phyloP scores from a whole-genome alignment of 2,797 vertebrate species.

The Helarctos malayanus region DNA sequence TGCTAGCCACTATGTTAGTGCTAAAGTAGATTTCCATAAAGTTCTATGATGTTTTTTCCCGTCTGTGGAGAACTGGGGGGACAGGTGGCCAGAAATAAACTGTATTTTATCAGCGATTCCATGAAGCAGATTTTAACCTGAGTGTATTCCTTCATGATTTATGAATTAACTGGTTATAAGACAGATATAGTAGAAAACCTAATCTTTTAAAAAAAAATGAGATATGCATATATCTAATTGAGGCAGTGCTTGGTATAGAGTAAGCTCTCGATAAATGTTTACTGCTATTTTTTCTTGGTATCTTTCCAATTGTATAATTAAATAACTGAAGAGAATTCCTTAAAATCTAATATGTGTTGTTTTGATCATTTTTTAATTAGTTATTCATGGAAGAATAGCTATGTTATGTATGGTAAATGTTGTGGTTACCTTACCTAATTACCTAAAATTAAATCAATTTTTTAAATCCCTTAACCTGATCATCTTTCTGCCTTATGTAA shows the following conservation, averaged over 20 bases:
- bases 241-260: neutral
- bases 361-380: constrained; percentile 16
- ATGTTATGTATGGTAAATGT: neutral
- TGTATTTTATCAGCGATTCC: neutral
- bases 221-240: neutral
- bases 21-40: constrained; percentile 36
- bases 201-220: neutral
- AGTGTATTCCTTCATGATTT: neutral
- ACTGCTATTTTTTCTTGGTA: neutral
- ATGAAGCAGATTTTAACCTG: neutral
- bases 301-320: neutral
- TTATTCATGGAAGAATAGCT: constrained; percentile 47
- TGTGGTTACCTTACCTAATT: neutral
- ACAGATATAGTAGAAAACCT: neutral
- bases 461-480: neutral
- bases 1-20: neutral
- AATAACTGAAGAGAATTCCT: constrained; percentile 25
- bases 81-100: neutral
- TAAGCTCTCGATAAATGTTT: neutral
- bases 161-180: neutral
- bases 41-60: neutral
- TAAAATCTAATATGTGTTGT: neutral
- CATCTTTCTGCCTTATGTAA: neutral
- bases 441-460: neutral
- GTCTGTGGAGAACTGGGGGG: neutral